Evolutionary conservation across 2,113 vertebrate species (phyloP), one percentile per base, ranked within the genome.

Genomic region (Gadus chalcogrammus): DNA sequence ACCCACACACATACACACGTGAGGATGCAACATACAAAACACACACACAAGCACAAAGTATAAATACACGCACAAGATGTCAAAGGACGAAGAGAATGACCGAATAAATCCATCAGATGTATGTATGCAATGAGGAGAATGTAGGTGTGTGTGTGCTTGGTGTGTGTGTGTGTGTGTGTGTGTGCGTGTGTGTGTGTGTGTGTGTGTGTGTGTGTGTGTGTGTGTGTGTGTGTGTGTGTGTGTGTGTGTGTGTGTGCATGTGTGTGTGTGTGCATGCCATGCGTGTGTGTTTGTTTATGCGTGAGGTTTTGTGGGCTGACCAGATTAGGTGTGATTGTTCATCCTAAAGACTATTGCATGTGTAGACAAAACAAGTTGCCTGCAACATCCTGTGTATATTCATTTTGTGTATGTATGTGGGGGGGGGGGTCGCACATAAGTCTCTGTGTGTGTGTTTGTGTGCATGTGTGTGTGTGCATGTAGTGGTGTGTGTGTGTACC

Each of bases 21-120:
- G 24, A 24, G 24, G 24, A 24, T 24, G 24, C 24, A 24, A 35
- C 58, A 42, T n/a, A 61, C 28, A 38, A 15, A 67, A 16, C 35
- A 58, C 48, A 56, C 22, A 58, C 55, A 35, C 55, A 35, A 3
- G 20, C 28, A 22, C 16, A 31, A 11, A 15, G 16, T 24, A 64
- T 3, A 31, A 62, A 24, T 27, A 27, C 61, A 27, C 12, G 15
- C 11, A 62, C 15, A 62, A 15, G 15, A 27, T n/a, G 13, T 31
- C 22, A 31, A 28, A 18, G 55, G 16, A 42, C 28, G 13, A 16
- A 69, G 56, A 4, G 12, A 1, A 53, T 17, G 9, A 15, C 61
- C 60, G 55, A 76, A 68, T 9, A 48, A 56, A 65, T 60, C 53
- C 20, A 17, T 53, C 67, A 60, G 79, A 69, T 75, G 27, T 65